Conservation (phyloP, 2,888 invertebrate genomes). For the Cerastis leucographa region DNA sequence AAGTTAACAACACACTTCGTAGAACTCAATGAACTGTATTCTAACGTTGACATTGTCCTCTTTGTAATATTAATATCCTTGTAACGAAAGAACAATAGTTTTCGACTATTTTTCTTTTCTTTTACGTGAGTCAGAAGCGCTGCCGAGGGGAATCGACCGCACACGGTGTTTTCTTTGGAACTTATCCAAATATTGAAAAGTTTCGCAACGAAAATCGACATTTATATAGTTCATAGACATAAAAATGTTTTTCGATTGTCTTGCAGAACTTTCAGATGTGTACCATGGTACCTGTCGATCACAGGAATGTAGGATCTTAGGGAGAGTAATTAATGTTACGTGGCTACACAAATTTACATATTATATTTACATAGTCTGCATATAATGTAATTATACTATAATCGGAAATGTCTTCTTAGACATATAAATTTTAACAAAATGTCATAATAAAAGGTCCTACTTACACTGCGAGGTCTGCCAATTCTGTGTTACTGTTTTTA, state of each 20-base stretch:
- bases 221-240: conserved; percentile 58
- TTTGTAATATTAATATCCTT: conserved; percentile 50
- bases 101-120: conserved; percentile 63
- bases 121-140: conserved; percentile 68
- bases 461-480: conserved; percentile 7
- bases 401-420: conserved; percentile 16
- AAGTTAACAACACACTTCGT: conserved; percentile 52
- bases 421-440: conserved; percentile 30
- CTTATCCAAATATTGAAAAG: conserved; percentile 76
- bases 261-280: neutral
- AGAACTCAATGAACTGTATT: conserved; percentile 48
- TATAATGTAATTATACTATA: neutral
- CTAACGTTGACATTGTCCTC: conserved; percentile 49
- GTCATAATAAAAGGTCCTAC: conserved; percentile 2
- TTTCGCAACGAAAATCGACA: conserved; percentile 53
- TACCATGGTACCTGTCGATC: neutral
- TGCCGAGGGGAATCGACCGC: conserved; percentile 76
- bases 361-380: neutral
- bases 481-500: neutral
- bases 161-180: conserved; percentile 81
- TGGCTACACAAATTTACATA: neutral
- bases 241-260: conserved; percentile 24
- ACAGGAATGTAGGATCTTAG: neutral
- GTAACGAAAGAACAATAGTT: conserved; percentile 47
- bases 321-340: neutral